phyloP scores from a whole-genome alignment of 2,797 vertebrate species.

The Ceryle rudis region DNA sequence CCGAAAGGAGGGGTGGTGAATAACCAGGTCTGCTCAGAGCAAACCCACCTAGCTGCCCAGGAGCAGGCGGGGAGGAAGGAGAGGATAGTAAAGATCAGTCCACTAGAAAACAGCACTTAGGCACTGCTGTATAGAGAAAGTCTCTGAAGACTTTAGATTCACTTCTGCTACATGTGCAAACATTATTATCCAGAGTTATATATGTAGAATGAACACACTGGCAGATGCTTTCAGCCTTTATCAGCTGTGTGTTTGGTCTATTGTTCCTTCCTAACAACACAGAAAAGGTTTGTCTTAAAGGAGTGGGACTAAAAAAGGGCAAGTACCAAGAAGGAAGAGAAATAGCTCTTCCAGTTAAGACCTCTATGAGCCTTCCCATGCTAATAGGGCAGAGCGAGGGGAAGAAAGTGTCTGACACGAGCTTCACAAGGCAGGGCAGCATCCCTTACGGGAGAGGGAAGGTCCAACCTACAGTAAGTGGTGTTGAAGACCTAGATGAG shows the following conservation, averaged over 20 bases:
- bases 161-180: background rate
- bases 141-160: background rate
- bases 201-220: background rate
- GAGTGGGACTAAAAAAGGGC: background rate
- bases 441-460: background rate
- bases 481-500: background rate
- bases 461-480: background rate
- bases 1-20: background rate
- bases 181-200: background rate
- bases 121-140: background rate
- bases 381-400: background rate
- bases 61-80: rapidly evolving
- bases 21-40: background rate
- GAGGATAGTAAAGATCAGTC: background rate
- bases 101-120: background rate
- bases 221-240: background rate
- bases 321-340: background rate
- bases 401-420: background rate
- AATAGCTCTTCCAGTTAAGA: background rate
- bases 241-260: background rate
- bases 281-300: background rate
- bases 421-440: background rate
- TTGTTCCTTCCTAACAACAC: background rate
- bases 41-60: background rate
- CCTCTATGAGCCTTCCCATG: background rate